phyloP scores from a whole-genome alignment of 1,140 invertebrate genomes.

The Hypothenemus hampei region DNA sequence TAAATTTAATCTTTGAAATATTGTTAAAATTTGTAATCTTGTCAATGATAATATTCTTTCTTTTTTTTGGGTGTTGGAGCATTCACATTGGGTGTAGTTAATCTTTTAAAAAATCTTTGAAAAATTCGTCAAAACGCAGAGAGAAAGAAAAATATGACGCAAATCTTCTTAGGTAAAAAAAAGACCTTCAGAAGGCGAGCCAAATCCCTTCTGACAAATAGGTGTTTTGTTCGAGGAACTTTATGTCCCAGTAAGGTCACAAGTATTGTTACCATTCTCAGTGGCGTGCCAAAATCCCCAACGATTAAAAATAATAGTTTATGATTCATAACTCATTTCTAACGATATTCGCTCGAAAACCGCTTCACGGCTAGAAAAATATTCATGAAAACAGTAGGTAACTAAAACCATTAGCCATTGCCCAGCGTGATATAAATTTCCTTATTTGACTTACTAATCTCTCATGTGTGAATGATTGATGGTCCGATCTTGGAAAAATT shows the following conservation, averaged over 20 bases:
- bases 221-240: conserved; percentile 9
- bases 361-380: conserved; percentile 20
- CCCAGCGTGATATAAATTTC: conserved; percentile 24
- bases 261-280: no score
- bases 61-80: no score
- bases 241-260: no score
- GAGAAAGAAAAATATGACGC: conserved; percentile 12
- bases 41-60: no score
- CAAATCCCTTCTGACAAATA: conserved; percentile 6
- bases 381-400: conserved; percentile 28
- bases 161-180: conserved; percentile 7
- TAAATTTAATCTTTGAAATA: no score
- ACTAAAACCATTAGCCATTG: conserved; percentile 25
- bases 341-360: conserved; percentile 10
- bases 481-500: conserved; percentile 12
- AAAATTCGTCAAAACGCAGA: conserved; percentile 1
- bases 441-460: conserved; percentile 28
- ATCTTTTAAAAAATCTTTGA: not conserved
- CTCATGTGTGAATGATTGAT: conserved; percentile 27
- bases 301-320: no score
- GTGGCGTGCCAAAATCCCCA: no score
- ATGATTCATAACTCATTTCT: conserved; percentile 7
- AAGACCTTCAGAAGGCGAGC: not conserved
- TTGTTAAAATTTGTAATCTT: no score
- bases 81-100: not conserved